A percentile compares a stretch with the other conserved stretches of the same genome.
These are phyloP conservation scores for Subanguina moxae DNA, from an alignment of 1,140 invertebrate species.

Conservation along the genomic window DNA sequence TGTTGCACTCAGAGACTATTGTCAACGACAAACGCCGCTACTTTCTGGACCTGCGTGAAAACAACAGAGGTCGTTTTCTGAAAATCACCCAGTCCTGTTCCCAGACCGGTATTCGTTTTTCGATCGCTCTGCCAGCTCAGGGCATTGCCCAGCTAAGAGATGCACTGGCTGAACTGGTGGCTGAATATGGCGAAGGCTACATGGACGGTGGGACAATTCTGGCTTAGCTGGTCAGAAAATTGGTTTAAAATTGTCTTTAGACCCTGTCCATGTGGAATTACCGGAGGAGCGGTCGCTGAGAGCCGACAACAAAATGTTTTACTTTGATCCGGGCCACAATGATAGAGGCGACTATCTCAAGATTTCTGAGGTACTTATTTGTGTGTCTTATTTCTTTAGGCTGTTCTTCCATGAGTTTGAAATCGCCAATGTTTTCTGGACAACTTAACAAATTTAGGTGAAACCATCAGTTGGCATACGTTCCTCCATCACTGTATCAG, in stretches of 20 bases:
- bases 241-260: constrained; percentile 6
- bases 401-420: too few species aligned
- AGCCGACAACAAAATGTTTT: constrained; percentile 40
- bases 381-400: not conserved
- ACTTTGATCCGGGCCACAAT: constrained; percentile 40
- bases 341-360: constrained; percentile 42
- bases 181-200: constrained; percentile 37
- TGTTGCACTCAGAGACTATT: constrained; percentile 22
- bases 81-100: constrained; percentile 37
- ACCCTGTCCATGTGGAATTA: constrained; percentile 15
- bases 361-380: constrained; percentile 37
- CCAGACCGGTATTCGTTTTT: constrained; percentile 27
- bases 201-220: constrained; percentile 17
- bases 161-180: constrained; percentile 26
- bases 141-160: constrained; percentile 32
- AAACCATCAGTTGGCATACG: constrained; percentile 29
- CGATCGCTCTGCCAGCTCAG: constrained; percentile 31
- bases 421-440: too few species aligned
- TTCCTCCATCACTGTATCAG: constrained; percentile 35
- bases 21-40: constrained; percentile 36
- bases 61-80: constrained; percentile 29
- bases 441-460: constrained; percentile 13
- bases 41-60: constrained; percentile 40
- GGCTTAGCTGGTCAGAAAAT: not conserved
- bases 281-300: constrained; percentile 30